Evolutionary conservation across 2,888 invertebrate species (phyloP).

Genomic region (Andricus quercusramuli): DNA sequence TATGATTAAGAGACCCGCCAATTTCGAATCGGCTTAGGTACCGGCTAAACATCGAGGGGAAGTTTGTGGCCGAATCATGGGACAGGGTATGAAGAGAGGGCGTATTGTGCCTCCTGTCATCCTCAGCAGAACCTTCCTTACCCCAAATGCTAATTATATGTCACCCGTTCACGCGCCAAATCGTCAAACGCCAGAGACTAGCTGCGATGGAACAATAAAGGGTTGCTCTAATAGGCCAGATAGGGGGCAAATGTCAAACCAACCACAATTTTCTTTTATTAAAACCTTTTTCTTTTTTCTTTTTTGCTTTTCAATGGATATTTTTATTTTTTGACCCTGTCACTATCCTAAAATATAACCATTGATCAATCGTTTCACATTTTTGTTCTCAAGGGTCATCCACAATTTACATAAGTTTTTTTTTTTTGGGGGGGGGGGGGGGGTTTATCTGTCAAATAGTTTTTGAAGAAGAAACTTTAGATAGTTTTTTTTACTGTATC

Average conservation of each 20-base stretch:
- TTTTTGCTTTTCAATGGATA: background rate
- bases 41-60: constrained; percentile 54
- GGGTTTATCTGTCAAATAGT: too few species aligned
- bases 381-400: background rate
- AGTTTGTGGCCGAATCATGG: constrained; percentile 67
- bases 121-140: constrained; percentile 73
- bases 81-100: constrained; percentile 62
- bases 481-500: too few species aligned
- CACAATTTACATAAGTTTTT: too few species aligned
- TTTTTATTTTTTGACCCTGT: too few species aligned
- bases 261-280: background rate
- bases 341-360: too few species aligned
- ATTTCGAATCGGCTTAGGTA: constrained; percentile 69
- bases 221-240: constrained; percentile 52
- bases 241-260: constrained; percentile 29
- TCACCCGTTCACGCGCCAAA: constrained; percentile 53
- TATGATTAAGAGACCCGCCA: constrained; percentile 49
- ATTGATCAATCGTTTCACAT: background rate
- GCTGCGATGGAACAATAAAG: constrained; percentile 52
- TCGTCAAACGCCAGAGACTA: constrained; percentile 48
- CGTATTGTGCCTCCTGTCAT: constrained; percentile 76
- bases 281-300: constrained; percentile 2
- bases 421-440: too few species aligned
- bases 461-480: too few species aligned
- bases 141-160: constrained; percentile 76